Conservation (phyloP, 1,140 invertebrate species). For the Rhopalosiphum maidis region DNA sequence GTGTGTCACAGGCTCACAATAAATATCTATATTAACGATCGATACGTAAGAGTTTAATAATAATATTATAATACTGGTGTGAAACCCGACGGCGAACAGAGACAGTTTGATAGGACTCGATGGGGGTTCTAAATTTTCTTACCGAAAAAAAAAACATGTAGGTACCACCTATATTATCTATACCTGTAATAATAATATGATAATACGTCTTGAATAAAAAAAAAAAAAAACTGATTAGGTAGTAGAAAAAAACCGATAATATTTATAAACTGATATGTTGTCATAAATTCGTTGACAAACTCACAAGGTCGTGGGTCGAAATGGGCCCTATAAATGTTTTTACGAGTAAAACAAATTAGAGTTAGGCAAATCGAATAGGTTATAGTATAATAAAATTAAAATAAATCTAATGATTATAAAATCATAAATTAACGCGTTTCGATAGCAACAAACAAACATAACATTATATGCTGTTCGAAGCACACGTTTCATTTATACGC, state of each 20-base stretch:
- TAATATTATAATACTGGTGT: constrained; percentile 28
- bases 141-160: constrained; percentile 13
- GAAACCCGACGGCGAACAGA: constrained; percentile 27
- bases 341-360: constrained; percentile 7
- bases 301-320: background rate
- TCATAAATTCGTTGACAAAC: constrained; percentile 6
- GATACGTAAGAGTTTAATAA: background rate
- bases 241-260: constrained; percentile 21
- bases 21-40: constrained; percentile 54
- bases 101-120: background rate
- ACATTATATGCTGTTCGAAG: background rate
- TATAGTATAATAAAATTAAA: background rate
- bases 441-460: background rate
- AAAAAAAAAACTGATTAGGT: background rate
- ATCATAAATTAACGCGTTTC: background rate
- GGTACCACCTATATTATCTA: background rate
- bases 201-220: constrained; percentile 12
- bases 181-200: background rate
- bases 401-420: background rate
- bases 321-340: background rate
- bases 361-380: background rate
- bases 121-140: constrained; percentile 42
- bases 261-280: constrained; percentile 3
- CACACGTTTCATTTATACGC: background rate
- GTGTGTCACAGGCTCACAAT: constrained; percentile 47